phyloP scores from a whole-genome alignment of 2,797 vertebrate species.

The Acrossocheilus wenchowensis region DNA sequence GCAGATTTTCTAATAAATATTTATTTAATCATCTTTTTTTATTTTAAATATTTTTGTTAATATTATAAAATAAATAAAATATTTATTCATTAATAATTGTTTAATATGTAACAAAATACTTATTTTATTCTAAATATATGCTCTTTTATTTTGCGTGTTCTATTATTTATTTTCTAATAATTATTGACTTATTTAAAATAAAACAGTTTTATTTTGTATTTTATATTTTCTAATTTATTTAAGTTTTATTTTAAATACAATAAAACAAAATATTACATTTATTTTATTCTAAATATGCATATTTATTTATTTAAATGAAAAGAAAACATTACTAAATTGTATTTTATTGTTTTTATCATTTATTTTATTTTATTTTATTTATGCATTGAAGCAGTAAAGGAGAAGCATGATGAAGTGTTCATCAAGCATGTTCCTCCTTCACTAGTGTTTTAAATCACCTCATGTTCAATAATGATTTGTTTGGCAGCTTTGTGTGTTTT shows the following conservation, averaged over 20 bases:
- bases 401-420: neutral
- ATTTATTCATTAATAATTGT: neutral
- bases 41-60: neutral
- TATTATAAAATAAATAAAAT: too few species aligned
- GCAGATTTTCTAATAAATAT: neutral
- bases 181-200: neutral
- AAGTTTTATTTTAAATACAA: too few species aligned
- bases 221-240: too few species aligned
- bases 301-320: neutral
- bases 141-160: neutral
- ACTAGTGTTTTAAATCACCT: neutral
- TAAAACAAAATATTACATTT: too few species aligned
- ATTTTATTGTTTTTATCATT: neutral
- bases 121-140: too few species aligned
- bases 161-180: neutral
- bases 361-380: neutral
- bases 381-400: neutral
- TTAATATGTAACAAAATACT: neutral
- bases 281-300: neutral
- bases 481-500: neutral
- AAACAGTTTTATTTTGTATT: neutral
- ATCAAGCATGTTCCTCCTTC: neutral
- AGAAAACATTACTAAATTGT: neutral
- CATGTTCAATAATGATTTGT: neutral
- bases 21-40: neutral